Evolutionary conservation across 1,140 invertebrate species (phyloP).

Genomic region (Proctacanthus coquilletti): DNA sequence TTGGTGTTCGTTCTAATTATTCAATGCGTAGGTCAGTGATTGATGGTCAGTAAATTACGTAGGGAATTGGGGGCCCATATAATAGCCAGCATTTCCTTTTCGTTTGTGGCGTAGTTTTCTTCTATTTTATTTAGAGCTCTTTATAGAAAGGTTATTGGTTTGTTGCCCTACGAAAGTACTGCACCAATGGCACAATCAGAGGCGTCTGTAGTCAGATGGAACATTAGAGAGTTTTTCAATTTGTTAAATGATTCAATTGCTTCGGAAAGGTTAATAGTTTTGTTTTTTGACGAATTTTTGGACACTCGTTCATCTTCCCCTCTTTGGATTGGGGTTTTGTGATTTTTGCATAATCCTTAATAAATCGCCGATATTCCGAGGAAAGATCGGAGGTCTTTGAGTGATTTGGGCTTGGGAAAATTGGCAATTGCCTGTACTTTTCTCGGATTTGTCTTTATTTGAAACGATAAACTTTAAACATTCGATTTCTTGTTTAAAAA

Average conservation of each 20-base stretch:
- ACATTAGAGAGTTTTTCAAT: conserved; percentile 25
- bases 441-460: conserved; percentile 10
- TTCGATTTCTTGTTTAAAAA: conserved; percentile 16
- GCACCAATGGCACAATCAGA: conserved; percentile 15
- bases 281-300: conserved; percentile 3
- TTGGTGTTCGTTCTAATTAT: conserved; percentile 19
- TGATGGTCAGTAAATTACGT: conserved; percentile 21
- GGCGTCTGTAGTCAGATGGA: conserved; percentile 19
- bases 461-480: conserved; percentile 6
- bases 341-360: conserved; percentile 7
- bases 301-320: conserved; percentile 5
- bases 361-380: conserved; percentile 6
- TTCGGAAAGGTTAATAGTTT: conserved; percentile 1
- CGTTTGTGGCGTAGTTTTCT: conserved; percentile 12
- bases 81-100: conserved; percentile 15
- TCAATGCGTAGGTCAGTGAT: conserved; percentile 25
- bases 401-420: conserved; percentile 5
- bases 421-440: conserved; percentile 11
- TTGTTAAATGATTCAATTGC: conserved; percentile 21
- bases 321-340: conserved; percentile 4
- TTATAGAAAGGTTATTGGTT: no score
- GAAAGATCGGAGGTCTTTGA: conserved; percentile 7
- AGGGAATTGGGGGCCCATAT: conserved; percentile 27
- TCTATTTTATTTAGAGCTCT: conserved; percentile 25
- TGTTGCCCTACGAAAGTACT: no score